These are phyloP conservation scores for Neodiprion fabricii DNA, from an alignment of 1,140 invertebrate genomes.

Conservation along the genomic window DNA sequence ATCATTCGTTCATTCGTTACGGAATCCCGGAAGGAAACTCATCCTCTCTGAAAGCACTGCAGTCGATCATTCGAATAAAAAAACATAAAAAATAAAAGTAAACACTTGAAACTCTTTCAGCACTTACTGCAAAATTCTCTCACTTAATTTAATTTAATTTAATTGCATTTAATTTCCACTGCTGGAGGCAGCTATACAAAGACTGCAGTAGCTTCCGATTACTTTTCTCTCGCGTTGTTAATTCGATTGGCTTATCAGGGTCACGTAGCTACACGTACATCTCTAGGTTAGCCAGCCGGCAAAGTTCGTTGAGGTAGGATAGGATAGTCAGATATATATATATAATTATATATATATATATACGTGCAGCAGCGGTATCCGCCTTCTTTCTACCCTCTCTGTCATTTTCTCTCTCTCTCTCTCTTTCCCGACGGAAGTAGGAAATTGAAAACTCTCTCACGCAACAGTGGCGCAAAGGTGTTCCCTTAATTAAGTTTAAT, in stretches of 20 bases:
- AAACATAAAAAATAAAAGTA: too few relatives aligned
- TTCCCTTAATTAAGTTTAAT: conserved; percentile 6
- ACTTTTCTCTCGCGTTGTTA: background rate
- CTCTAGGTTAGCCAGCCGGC: background rate
- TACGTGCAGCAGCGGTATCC: background rate
- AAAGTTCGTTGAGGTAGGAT: background rate
- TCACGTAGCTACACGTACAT: too few relatives aligned
- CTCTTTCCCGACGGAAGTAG: background rate
- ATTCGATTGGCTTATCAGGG: background rate
- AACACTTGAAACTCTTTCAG: too few relatives aligned
- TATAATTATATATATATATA: background rate
- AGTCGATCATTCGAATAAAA: too few relatives aligned
- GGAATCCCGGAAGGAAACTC: too few relatives aligned
- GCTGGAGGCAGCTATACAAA: too few relatives aligned
- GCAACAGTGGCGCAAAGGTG: background rate
- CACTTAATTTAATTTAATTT: too few relatives aligned
- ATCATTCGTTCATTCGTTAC: too few relatives aligned
- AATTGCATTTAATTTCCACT: too few relatives aligned
- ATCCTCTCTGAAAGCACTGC: too few relatives aligned
- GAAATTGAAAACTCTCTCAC: background rate
- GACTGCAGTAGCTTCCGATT: background rate
- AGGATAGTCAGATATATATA: background rate
- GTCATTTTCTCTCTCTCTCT: background rate
- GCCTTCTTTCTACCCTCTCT: background rate
- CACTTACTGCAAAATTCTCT: too few relatives aligned